Conservation (phyloP, 2,113 vertebrate species). For the Chloroceryle aenea region DNA sequence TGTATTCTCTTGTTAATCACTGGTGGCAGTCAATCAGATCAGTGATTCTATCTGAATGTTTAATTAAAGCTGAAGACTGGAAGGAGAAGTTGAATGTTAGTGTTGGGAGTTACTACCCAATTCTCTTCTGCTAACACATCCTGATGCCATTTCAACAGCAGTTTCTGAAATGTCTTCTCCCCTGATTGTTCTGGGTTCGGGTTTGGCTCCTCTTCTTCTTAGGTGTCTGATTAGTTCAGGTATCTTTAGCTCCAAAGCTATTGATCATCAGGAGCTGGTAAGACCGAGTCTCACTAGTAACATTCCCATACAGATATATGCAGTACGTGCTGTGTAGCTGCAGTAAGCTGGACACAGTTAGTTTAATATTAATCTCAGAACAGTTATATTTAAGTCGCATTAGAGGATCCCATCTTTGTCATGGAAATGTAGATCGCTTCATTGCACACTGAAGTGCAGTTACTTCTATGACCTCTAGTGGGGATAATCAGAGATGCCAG, state of each 20-base stretch:
- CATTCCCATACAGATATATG: not conserved
- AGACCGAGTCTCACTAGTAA: not conserved
- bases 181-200: not conserved
- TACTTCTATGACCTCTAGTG: constrained; percentile 32
- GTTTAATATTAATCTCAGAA: not conserved
- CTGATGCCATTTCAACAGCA: not conserved
- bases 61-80: not conserved
- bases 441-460: not conserved
- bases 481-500: not conserved
- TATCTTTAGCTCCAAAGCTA: not conserved
- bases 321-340: not conserved
- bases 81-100: not conserved
- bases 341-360: not conserved
- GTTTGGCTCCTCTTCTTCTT: not conserved
- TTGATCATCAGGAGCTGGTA: not conserved
- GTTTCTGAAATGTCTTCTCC: not conserved
- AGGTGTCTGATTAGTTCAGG: not conserved
- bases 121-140: not conserved
- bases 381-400: not conserved
- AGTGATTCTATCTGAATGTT: not conserved
- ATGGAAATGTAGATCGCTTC: not conserved
- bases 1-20: not conserved
- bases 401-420: not conserved
- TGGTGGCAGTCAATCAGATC: not conserved
- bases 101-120: not conserved